These are phyloP conservation scores for Brachyhypopomus gauderio DNA, from an alignment of 2,113 vertebrate genomes.

Conservation along the genomic window DNA sequence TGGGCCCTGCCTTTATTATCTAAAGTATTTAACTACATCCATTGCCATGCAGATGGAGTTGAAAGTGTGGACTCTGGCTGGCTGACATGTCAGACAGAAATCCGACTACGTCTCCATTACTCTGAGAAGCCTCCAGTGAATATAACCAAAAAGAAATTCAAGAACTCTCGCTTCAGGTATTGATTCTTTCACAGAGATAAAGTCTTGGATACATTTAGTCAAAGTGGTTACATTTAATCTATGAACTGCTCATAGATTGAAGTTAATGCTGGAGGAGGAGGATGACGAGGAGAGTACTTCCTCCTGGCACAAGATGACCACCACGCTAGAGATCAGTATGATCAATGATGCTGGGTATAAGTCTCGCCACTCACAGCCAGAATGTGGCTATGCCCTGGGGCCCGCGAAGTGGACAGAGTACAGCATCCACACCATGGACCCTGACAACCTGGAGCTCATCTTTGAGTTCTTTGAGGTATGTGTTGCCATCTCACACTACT, in stretches of 20 bases:
- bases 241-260: conserved; percentile 70
- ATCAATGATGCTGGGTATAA: conserved; percentile 85
- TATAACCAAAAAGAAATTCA: conserved; percentile 96
- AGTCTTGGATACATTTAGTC: not conserved
- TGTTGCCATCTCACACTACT: not conserved
- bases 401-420: conserved; percentile 90
- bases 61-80: conserved; percentile 90
- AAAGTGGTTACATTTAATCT: not conserved
- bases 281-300: conserved; percentile 75
- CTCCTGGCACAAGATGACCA: conserved; percentile 83
- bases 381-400: conserved; percentile 90
- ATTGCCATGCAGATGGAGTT: conserved; percentile 78
- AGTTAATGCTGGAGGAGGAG: conserved; percentile 86
- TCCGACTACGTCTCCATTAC: conserved; percentile 92
- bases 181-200: not conserved
- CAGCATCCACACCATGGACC: conserved; percentile 94
- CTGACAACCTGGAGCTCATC: conserved; percentile 93
- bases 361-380: conserved; percentile 90
- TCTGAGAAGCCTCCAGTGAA: conserved; percentile 88
- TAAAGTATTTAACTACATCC: conserved; percentile 11
- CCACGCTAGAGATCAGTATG: conserved; percentile 86
- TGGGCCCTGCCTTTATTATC: not conserved
- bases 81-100: conserved; percentile 96
- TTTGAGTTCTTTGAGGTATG: conserved; percentile 98
- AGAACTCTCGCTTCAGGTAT: conserved; percentile 97